A percentile compares a stretch with the other conserved stretches of the same genome.
These are phyloP conservation scores for Oceanodroma leucorhoa DNA, from an alignment of 2,797 vertebrate genomes.

Conservation along the genomic window DNA sequence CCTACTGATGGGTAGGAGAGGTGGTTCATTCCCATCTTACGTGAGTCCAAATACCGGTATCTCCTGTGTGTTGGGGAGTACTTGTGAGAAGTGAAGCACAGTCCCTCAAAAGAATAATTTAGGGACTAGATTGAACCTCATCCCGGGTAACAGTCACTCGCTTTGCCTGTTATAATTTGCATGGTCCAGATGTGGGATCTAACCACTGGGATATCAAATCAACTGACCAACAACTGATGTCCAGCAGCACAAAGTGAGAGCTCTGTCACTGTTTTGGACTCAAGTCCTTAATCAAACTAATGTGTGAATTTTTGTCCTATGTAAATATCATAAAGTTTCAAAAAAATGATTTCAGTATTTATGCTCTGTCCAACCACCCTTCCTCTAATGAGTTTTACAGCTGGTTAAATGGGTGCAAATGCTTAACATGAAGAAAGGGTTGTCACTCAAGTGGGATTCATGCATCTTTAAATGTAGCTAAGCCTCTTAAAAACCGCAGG, in stretches of 20 bases:
- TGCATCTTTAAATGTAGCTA: neutral
- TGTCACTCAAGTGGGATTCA: neutral
- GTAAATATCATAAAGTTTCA: neutral
- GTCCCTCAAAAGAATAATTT: neutral
- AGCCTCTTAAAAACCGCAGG: neutral
- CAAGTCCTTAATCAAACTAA: neutral
- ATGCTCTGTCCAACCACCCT: neutral
- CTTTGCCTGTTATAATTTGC: neutral
- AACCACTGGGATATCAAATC: neutral
- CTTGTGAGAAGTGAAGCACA: neutral
- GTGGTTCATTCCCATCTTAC: accelerated
- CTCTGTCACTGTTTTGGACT: neutral
- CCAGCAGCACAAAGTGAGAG: neutral
- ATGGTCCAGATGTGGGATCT: neutral
- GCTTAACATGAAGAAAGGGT: neutral
- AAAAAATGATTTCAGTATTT: neutral
- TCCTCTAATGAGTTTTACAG: neutral
- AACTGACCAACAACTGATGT: accelerated
- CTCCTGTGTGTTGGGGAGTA: neutral
- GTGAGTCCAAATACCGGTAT: accelerated
- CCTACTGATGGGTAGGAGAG: neutral
- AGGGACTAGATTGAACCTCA: neutral
- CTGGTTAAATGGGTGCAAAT: neutral
- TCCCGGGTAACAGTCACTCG: neutral
- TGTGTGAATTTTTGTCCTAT: neutral